These are phyloP conservation scores for Drosophila guanche DNA, from an alignment of 1,140 invertebrate species.

Conservation along the genomic window DNA sequence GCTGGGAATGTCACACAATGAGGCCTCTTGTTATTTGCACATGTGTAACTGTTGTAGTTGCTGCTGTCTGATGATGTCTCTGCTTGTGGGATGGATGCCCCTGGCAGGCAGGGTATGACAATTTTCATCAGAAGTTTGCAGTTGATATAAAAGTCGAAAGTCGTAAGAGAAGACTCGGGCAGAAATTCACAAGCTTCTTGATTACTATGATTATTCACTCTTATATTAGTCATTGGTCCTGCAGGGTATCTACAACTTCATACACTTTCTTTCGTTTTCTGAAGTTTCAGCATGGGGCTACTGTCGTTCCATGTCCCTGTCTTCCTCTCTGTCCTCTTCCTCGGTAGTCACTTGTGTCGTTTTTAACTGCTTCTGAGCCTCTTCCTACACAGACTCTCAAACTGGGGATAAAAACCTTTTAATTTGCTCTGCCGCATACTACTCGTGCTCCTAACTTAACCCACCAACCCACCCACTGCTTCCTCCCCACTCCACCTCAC, in stretches of 20 bases:
- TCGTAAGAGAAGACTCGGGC: no score
- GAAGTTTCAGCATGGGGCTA: constrained; percentile 8
- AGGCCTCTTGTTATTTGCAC: constrained; percentile 61
- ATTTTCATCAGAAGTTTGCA: no score
- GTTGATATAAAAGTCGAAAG: no score
- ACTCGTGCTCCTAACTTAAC: constrained; percentile 7
- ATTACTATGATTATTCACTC: no score
- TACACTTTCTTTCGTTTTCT: neutral
- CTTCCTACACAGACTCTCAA: constrained; percentile 39
- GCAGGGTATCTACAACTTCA: no score
- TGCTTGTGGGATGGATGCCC: constrained; percentile 6
- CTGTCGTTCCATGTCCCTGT: constrained; percentile 18
- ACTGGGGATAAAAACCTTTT: constrained; percentile 59
- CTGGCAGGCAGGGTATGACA: no score
- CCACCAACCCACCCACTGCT: neutral
- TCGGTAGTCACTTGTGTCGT: constrained; percentile 64
- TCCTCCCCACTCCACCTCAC: neutral
- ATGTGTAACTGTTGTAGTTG: constrained; percentile 50
- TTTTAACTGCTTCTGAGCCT: constrained; percentile 69
- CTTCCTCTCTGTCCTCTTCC: constrained; percentile 8
- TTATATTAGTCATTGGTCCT: no score
- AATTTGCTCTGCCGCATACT: constrained; percentile 46
- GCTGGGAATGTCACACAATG: constrained; percentile 38
- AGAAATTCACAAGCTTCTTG: no score
- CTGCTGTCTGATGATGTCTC: constrained; percentile 19